Evolutionary conservation across 2,888 invertebrate genomes (phyloP).

Genomic region (Melanotus villosus): DNA sequence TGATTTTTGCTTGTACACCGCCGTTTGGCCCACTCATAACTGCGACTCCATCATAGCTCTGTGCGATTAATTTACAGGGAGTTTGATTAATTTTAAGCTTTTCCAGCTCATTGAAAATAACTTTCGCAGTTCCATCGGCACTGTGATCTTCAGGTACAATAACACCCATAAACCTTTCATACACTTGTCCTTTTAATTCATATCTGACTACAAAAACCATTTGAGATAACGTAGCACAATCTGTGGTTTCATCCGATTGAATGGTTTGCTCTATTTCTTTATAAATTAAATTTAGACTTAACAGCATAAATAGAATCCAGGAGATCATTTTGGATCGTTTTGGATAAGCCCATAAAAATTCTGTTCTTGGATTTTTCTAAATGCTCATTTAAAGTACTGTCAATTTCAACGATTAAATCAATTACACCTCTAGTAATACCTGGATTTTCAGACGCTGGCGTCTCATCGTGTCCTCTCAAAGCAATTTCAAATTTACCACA

Average conservation of each 20-base stretch:
- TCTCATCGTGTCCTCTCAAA: constrained; percentile 56
- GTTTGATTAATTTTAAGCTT: constrained; percentile 27
- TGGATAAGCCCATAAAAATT: constrained; percentile 35
- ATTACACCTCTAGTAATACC: constrained; percentile 56
- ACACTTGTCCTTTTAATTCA: background rate
- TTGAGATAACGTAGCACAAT: constrained; percentile 35
- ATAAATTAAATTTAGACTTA: constrained; percentile 48
- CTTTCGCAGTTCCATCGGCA: background rate
- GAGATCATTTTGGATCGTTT: constrained; percentile 55
- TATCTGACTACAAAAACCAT: background rate
- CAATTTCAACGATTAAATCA: constrained; percentile 55
- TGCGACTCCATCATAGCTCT: constrained; percentile 53
- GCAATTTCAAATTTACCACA: background rate
- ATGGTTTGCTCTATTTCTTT: constrained; percentile 50
- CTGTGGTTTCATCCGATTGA: constrained; percentile 54
- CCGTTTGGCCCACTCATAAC: background rate
- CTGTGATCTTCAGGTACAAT: background rate
- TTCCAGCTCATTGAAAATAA: background rate
- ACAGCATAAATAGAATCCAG: constrained; percentile 54
- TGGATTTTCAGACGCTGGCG: constrained; percentile 50
- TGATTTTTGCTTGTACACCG: constrained; percentile 27
- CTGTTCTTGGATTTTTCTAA: background rate
- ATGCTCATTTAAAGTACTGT: constrained; percentile 53
- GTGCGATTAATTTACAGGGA: constrained; percentile 49
- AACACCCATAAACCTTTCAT: background rate